A percentile compares a stretch with the other conserved stretches of the same genome.
Evolutionary conservation across 2,888 invertebrate genomes (phyloP).

Genomic region (Hemicrepidius hirtus): DNA sequence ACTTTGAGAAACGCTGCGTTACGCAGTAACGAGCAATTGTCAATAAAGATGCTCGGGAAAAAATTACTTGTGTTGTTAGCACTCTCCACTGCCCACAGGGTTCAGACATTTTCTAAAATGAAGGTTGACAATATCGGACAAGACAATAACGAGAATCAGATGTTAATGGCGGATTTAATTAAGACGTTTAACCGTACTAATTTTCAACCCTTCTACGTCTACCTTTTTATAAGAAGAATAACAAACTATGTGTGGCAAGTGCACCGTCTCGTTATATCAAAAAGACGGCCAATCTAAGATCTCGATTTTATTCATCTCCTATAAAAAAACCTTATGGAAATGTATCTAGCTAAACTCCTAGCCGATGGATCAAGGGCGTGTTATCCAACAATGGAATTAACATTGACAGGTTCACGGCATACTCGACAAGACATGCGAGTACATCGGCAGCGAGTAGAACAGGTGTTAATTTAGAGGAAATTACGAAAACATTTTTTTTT

Average conservation of each 20-base stretch:
- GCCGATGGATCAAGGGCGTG: constrained; percentile 57
- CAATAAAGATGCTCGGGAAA: constrained; percentile 38
- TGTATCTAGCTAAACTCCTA: not conserved
- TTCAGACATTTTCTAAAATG: constrained; percentile 52
- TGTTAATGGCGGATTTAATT: constrained; percentile 51
- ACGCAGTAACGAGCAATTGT: constrained; percentile 16
- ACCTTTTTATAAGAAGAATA: constrained; percentile 8
- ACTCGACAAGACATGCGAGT: constrained; percentile 56
- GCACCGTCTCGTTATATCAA: not conserved
- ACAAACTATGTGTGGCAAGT: not conserved
- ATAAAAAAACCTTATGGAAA: constrained; percentile 2
- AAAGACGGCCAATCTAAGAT: not conserved
- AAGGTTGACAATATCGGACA: constrained; percentile 40
- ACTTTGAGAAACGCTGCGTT: too few species aligned
- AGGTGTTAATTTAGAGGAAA: constrained; percentile 52
- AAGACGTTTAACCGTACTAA: constrained; percentile 40
- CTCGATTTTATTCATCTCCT: not conserved
- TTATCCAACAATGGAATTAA: constrained; percentile 54
- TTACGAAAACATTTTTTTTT: constrained; percentile 54
- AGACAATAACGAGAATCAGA: constrained; percentile 28
- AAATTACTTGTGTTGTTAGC: constrained; percentile 55
- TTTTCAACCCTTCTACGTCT: constrained; percentile 40
- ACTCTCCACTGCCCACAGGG: constrained; percentile 55
- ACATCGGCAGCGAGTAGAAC: constrained; percentile 56
- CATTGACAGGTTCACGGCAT: constrained; percentile 50